Conservation (phyloP, 1,140 invertebrate species). For the Camponotus pennsylvanicus region DNA sequence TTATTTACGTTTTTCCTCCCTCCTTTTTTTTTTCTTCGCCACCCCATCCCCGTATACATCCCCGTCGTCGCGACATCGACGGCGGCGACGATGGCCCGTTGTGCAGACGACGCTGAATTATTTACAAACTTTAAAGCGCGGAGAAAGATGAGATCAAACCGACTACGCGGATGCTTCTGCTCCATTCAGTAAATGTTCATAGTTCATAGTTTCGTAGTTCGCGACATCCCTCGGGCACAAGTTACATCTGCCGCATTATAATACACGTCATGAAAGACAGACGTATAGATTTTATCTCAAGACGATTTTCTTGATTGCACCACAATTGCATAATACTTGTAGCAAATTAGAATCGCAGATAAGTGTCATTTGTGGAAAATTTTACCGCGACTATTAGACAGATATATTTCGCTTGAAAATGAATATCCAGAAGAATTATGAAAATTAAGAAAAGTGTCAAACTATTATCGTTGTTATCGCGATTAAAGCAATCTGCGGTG, state of each 20-base stretch:
- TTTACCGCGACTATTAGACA: not conserved
- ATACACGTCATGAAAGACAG: conserved; percentile 13
- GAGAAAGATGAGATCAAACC: conserved; percentile 9
- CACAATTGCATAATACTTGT: not conserved
- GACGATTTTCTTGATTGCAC: not conserved
- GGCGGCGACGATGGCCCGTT: conserved; percentile 15
- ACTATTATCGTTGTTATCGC: not conserved
- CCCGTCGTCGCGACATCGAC: conserved; percentile 39
- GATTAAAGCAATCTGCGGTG: conserved; percentile 18
- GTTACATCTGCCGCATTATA: conserved; percentile 25
- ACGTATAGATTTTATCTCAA: not conserved
- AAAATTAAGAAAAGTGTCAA: too few relatives aligned
- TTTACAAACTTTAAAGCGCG: conserved; percentile 69
- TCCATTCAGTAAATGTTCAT: conserved; percentile 41
- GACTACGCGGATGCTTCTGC: conserved; percentile 16
- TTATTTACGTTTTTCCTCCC: conserved; percentile 41
- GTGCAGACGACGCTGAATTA: conserved; percentile 75
- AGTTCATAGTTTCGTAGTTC: conserved; percentile 25
- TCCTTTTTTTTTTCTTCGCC: not conserved
- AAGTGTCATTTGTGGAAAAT: not conserved
- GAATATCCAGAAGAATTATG: too few relatives aligned
- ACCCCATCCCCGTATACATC: not conserved
- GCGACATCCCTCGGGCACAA: conserved; percentile 7
- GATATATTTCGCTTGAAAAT: too few relatives aligned
- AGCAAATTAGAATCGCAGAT: not conserved